phyloP scores from a whole-genome alignment of 1,140 invertebrate genomes.

The Dreissena polymorpha region DNA sequence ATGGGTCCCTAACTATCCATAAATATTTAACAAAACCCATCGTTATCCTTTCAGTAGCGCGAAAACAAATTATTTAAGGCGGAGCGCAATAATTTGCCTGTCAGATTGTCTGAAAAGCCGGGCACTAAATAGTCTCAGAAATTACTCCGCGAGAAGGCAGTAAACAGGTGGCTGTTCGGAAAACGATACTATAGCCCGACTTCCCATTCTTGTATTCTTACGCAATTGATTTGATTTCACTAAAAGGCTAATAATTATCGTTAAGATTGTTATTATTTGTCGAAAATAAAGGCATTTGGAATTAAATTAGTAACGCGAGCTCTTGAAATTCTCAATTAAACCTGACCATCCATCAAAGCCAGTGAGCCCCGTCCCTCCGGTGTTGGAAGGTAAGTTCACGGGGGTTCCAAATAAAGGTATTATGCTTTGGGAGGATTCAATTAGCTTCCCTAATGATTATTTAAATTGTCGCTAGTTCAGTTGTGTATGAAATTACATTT shows the following conservation, averaged over 20 bases:
- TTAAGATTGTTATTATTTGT: constrained; percentile 27
- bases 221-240: constrained; percentile 57
- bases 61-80: constrained; percentile 51
- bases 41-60: constrained; percentile 37
- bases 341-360: constrained; percentile 29
- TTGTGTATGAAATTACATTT: constrained; percentile 1
- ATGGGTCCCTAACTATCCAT: constrained; percentile 33
- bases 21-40: constrained; percentile 47
- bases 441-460: constrained; percentile 48
- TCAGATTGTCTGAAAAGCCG: constrained; percentile 40
- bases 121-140: constrained; percentile 39
- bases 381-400: constrained; percentile 24
- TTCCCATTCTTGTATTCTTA: constrained; percentile 23
- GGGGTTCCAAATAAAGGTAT: constrained; percentile 15
- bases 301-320: constrained; percentile 42
- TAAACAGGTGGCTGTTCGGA: constrained; percentile 26
- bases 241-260: constrained; percentile 56
- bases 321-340: constrained; percentile 28
- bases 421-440: constrained; percentile 48
- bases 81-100: constrained; percentile 54
- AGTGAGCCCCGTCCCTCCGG: constrained; percentile 1
- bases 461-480: constrained; percentile 32
- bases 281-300: constrained; percentile 23
- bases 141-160: neutral
- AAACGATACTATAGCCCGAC: neutral